phyloP scores from a whole-genome alignment of 2,888 invertebrate genomes.

The Metacarcinus magister region DNA sequence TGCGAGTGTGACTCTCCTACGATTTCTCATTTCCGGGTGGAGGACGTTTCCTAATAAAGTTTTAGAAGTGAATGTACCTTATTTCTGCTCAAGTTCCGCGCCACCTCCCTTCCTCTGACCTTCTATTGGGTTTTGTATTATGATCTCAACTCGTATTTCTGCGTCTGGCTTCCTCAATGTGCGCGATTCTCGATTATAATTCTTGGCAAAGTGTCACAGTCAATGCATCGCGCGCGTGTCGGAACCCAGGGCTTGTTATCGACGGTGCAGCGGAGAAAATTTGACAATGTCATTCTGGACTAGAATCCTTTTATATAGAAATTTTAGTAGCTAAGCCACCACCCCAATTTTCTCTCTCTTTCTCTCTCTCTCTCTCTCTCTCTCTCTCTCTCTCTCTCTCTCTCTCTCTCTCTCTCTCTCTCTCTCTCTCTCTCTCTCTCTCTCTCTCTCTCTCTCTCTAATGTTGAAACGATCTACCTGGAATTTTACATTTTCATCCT shows the following conservation, averaged over 20 bases:
- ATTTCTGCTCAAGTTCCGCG: slow-evolving; percentile 26
- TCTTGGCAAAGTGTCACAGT: not conserved
- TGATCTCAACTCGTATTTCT: not conserved
- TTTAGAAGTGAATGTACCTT: slow-evolving; percentile 11
- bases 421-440: not conserved
- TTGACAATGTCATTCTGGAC: not conserved
- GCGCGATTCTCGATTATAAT: not conserved
- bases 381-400: not conserved
- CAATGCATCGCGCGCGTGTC: not conserved
- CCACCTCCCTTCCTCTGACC: not conserved
- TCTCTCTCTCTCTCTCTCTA: not conserved
- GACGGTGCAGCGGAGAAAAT: not conserved
- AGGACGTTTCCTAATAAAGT: slow-evolving; percentile 15
- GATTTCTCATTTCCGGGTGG: slow-evolving; percentile 14
- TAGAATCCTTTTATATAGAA: not conserved
- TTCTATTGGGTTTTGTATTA: not conserved
- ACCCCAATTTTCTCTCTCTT: not conserved
- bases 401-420: not conserved
- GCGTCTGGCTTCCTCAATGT: not conserved
- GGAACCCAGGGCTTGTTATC: not conserved
- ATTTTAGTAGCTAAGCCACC: not conserved
- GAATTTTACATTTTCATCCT: not conserved
- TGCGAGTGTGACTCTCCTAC: not conserved
- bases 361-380: not conserved
- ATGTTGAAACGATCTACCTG: not conserved